Percentiles rank a stretch among this genome's conserved stretches.
These are phyloP conservation scores for Rhadinocentrus ornatus DNA, from an alignment of 2,797 vertebrate species.

Conservation along the genomic window DNA sequence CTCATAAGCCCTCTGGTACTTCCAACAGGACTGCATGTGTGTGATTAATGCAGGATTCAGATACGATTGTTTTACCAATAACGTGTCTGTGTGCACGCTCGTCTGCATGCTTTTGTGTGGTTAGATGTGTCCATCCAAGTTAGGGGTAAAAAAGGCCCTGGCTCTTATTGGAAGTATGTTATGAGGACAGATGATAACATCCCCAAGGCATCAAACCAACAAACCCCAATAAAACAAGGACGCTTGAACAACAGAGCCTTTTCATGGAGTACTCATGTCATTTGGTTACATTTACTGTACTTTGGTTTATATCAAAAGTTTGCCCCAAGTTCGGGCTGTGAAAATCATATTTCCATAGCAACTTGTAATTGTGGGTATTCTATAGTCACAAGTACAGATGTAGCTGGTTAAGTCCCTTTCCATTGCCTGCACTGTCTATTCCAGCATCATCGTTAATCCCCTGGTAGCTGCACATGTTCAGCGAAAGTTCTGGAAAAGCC, in stretches of 20 bases:
- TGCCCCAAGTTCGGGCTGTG: conserved; percentile 64
- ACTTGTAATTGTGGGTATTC: conserved; percentile 67
- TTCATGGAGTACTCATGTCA: conserved; percentile 52
- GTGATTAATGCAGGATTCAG: too few species aligned
- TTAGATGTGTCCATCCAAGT: neutral
- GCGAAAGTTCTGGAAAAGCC: neutral
- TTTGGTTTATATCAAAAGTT: conserved; percentile 68
- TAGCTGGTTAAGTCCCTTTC: conserved; percentile 55
- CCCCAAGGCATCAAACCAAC: conserved; percentile 57
- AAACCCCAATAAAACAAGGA: conserved; percentile 73
- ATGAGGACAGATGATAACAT: too few species aligned
- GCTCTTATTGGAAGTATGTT: too few species aligned
- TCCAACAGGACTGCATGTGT: too few species aligned
- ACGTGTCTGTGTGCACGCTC: conserved; percentile 1
- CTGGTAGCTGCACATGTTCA: too few species aligned
- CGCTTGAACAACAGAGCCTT: conserved; percentile 65
- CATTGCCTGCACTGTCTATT: conserved; percentile 47
- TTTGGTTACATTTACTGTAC: conserved; percentile 61
- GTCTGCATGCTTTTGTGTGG: neutral
- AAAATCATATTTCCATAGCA: conserved; percentile 66
- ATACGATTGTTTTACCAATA: too few species aligned
- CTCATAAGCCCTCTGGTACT: too few species aligned
- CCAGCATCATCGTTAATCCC: conserved; percentile 27
- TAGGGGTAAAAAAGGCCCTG: too few species aligned
- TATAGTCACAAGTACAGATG: conserved; percentile 54